A percentile compares a stretch with the other conserved stretches of the same genome.
Conservation (phyloP, 2,888 invertebrate genomes). For the Oscheius sp. region DNA sequence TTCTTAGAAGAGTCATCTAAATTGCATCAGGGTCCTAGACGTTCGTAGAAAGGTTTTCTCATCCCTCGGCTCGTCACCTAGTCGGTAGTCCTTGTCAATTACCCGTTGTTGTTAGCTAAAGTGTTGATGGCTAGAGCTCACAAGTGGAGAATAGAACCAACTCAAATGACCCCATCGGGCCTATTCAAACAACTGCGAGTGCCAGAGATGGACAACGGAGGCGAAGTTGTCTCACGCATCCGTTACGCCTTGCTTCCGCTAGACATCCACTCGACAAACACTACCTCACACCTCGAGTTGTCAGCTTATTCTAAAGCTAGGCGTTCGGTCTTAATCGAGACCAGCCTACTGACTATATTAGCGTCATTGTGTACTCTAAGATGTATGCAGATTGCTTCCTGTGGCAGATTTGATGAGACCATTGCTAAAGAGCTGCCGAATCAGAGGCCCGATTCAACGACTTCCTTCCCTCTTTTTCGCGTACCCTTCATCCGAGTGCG, state of each 20-base stretch:
- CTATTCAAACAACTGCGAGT: constrained; percentile 27
- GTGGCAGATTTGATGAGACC: constrained; percentile 28
- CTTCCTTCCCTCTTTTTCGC: constrained; percentile 23
- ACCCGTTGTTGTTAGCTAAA: constrained; percentile 6
- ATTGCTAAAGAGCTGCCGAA: constrained; percentile 21
- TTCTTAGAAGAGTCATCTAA: neutral
- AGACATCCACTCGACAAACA: constrained; percentile 3
- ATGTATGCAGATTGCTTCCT: constrained; percentile 35
- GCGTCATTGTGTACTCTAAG: constrained; percentile 30
- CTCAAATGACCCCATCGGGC: constrained; percentile 28
- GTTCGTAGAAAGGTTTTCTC: no score
- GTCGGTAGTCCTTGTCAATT: neutral
- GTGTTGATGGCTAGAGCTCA: constrained; percentile 17
- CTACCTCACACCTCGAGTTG: neutral
- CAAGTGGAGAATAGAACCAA: constrained; percentile 30
- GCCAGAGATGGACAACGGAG: constrained; percentile 19
- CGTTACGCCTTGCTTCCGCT: constrained; percentile 25
- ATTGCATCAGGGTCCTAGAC: no score
- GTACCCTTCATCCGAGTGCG: neutral
- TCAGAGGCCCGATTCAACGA: constrained; percentile 26
- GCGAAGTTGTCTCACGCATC: constrained; percentile 19
- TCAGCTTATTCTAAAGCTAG: neutral
- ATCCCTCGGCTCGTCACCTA: no score
- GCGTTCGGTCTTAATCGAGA: neutral
- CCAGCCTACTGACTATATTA: constrained; percentile 20